phyloP scores from a whole-genome alignment of 2,113 vertebrate species.

The Phalacrocorax pelagicus region DNA sequence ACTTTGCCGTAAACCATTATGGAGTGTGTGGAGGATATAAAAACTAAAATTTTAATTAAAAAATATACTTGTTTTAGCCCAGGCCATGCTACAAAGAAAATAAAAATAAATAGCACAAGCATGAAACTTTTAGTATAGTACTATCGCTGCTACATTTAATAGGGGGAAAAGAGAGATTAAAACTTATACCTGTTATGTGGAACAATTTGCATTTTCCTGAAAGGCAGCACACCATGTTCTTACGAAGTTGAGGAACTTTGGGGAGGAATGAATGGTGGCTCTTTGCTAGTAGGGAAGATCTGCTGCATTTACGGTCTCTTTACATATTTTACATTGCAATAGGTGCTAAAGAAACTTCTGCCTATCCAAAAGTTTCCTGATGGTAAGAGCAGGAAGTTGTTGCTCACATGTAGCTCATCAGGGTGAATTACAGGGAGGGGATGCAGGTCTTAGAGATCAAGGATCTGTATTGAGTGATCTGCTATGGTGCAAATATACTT shows the following conservation, averaged over 20 bases:
- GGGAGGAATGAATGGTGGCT: not conserved
- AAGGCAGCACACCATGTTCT: not conserved
- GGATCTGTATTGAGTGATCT: not conserved
- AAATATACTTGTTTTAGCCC: not conserved
- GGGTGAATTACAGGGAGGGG: not conserved
- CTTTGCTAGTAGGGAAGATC: not conserved
- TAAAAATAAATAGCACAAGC: not conserved
- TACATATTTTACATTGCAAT: not conserved
- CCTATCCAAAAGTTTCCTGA: not conserved
- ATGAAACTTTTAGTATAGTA: not conserved
- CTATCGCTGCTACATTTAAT: not conserved
- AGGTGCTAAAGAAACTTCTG: not conserved
- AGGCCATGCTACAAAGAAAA: not conserved
- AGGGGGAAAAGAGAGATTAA: not conserved
- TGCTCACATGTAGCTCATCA: fast-evolving
- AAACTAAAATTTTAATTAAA: not conserved
- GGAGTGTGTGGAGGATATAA: not conserved
- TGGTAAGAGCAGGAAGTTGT: not conserved
- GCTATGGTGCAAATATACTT: not conserved
- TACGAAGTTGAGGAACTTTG: not conserved
- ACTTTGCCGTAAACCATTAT: not conserved
- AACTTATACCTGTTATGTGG: not conserved
- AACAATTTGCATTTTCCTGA: not conserved
- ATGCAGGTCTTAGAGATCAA: not conserved
- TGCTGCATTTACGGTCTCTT: not conserved